phyloP scores from a whole-genome alignment of 1,140 invertebrate genomes.

The Aphaenogaster floridana region DNA sequence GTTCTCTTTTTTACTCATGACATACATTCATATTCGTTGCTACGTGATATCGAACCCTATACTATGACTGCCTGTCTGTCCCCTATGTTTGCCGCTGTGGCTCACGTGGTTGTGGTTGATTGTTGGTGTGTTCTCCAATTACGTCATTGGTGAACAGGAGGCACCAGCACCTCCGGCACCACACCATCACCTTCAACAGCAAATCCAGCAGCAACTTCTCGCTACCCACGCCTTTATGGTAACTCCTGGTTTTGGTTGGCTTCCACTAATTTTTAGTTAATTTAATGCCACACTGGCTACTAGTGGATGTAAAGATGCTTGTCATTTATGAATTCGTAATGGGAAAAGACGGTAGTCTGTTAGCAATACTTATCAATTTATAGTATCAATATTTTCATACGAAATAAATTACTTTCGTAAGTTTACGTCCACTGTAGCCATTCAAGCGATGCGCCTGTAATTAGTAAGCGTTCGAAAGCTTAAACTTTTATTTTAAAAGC shows the following conservation, averaged over 20 bases:
- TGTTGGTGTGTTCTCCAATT: constrained; percentile 87
- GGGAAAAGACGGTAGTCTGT: not conserved
- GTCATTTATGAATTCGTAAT: not conserved
- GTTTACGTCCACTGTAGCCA: constrained; percentile 45
- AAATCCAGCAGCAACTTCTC: constrained; percentile 88
- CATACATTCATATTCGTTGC: constrained; percentile 81
- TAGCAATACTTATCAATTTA: not conserved
- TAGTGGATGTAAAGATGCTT: constrained; percentile 33
- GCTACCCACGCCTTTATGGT: constrained; percentile 88
- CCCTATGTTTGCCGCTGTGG: constrained; percentile 87
- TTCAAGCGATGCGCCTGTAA: constrained; percentile 69
- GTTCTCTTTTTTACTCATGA: constrained; percentile 73
- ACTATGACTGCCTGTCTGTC: constrained; percentile 87
- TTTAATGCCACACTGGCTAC: constrained; percentile 53
- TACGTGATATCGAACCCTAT: constrained; percentile 84
- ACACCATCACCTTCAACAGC: constrained; percentile 87
- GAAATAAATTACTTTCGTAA: not conserved
- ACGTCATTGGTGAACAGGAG: constrained; percentile 87
- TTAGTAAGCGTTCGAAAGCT: constrained; percentile 77
- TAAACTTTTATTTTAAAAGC: constrained; percentile 71
- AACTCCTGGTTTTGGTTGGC: constrained; percentile 88
- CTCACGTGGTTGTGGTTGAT: constrained; percentile 87
- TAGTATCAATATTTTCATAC: not conserved
- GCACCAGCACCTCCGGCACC: constrained; percentile 86
- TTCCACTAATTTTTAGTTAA: constrained; percentile 85